These are phyloP conservation scores for Tetramorium alpestre DNA, from an alignment of 1,140 invertebrate species.

Conservation along the genomic window DNA sequence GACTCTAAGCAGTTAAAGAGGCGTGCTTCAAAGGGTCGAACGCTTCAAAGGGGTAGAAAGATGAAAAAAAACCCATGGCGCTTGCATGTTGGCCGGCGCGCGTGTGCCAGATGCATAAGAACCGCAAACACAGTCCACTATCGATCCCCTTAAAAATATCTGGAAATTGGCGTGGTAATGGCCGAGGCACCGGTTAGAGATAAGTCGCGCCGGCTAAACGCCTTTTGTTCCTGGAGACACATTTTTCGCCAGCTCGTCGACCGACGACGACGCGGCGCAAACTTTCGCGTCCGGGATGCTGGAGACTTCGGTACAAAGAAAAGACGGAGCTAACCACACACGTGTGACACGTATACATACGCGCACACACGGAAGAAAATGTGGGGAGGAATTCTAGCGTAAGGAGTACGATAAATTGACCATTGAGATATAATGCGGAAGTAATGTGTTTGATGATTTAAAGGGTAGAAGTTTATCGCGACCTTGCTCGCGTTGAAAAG, in stretches of 20 bases:
- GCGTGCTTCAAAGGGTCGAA: constrained; percentile 50
- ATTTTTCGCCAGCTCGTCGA: constrained; percentile 35
- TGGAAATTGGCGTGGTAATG: constrained; percentile 62
- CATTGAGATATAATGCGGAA: constrained; percentile 41
- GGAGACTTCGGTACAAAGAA: background rate
- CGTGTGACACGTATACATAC: too few relatives aligned
- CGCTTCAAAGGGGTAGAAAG: constrained; percentile 40
- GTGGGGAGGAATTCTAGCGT: background rate
- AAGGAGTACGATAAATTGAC: constrained; percentile 27
- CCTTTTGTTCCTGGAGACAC: constrained; percentile 3
- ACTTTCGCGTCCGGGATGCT: constrained; percentile 35
- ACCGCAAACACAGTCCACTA: constrained; percentile 53
- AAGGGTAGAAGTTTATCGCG: constrained; percentile 40
- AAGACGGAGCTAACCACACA: background rate
- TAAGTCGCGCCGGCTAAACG: constrained; percentile 23
- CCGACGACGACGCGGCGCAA: constrained; percentile 37
- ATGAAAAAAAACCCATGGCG: constrained; percentile 44
- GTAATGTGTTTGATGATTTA: constrained; percentile 28
- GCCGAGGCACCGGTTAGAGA: constrained; percentile 50
- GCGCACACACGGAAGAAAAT: background rate
- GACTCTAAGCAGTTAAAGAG: constrained; percentile 45
- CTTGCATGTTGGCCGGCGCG: constrained; percentile 48
- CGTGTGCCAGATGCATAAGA: constrained; percentile 55
- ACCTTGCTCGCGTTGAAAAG: constrained; percentile 14
- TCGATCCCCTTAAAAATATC: constrained; percentile 67